Conservation (phyloP, 2,888 invertebrate species). For the Gastracanthus pulcherrimus region DNA sequence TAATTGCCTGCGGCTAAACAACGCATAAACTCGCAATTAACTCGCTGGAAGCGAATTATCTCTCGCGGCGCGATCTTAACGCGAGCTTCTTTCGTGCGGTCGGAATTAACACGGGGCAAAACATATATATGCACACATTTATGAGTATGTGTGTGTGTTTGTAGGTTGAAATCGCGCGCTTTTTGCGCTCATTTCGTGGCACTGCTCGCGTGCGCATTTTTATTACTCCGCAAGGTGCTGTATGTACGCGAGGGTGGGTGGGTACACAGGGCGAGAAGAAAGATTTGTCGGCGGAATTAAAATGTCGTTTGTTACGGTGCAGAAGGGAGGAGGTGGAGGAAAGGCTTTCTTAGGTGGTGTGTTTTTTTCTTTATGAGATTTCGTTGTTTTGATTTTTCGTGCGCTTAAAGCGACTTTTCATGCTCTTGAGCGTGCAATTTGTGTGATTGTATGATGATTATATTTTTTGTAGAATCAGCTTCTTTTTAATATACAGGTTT, state of each 20-base stretch:
- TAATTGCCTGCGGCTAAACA: conserved; percentile 73
- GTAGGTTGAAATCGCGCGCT: too few species aligned
- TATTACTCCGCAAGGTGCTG: neutral
- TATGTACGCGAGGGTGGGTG: too few species aligned
- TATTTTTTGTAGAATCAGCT: too few species aligned
- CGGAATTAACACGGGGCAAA: neutral
- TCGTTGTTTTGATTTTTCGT: neutral
- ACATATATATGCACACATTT: too few species aligned
- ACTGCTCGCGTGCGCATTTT: conserved; percentile 30
- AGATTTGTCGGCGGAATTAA: conserved; percentile 40
- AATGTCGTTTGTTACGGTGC: conserved; percentile 8
- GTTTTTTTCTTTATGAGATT: neutral
- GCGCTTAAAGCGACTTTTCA: neutral
- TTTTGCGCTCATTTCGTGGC: neutral
- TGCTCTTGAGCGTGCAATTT: too few species aligned
- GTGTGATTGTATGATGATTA: too few species aligned
- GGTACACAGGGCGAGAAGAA: neutral
- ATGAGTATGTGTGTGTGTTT: too few species aligned
- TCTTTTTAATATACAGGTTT: too few species aligned
- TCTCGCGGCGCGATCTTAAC: neutral
- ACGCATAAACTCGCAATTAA: conserved; percentile 76
- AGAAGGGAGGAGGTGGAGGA: too few species aligned
- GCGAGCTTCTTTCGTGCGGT: neutral
- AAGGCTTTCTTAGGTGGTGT: too few species aligned
- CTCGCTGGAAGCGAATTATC: conserved; percentile 56